phyloP scores from a whole-genome alignment of 2,113 vertebrate genomes.

The Chauna torquata region DNA sequence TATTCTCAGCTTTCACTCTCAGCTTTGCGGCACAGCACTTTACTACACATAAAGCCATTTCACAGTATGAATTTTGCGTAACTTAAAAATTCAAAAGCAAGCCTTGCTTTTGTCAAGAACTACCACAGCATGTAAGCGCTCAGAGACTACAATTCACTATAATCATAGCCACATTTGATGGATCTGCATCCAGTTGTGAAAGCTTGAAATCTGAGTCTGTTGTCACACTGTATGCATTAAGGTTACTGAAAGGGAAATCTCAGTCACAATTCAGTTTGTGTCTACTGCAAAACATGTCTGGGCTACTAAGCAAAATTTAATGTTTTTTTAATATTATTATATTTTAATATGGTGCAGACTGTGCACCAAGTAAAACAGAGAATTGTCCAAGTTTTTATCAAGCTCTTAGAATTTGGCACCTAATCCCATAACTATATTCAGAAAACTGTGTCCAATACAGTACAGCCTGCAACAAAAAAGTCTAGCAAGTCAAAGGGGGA shows the following conservation, averaged over 20 bases:
- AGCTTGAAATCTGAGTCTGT: rapidly evolving
- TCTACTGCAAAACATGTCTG: neutral
- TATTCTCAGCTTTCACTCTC: neutral
- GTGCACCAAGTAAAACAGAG: neutral
- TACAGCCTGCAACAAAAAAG: neutral
- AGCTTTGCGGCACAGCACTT: neutral
- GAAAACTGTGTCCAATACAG: neutral
- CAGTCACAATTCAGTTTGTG: neutral
- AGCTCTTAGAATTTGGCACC: neutral
- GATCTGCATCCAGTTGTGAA: neutral
- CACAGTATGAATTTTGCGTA: neutral
- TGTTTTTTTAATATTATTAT: too few species aligned
- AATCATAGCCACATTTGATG: neutral
- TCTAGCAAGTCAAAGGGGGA: neutral
- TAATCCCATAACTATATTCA: neutral
- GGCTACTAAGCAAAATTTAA: neutral
- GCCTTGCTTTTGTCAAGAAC: neutral
- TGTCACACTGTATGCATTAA: neutral
- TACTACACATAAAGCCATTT: neutral
- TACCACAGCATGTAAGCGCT: rapidly evolving
- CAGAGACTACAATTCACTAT: neutral
- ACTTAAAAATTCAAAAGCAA: neutral
- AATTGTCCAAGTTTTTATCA: neutral
- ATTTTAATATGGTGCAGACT: too few species aligned
- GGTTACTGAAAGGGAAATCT: neutral